Evolutionary conservation across 2,113 vertebrate genomes (phyloP).

Genomic region (Oophaga pumilio): DNA sequence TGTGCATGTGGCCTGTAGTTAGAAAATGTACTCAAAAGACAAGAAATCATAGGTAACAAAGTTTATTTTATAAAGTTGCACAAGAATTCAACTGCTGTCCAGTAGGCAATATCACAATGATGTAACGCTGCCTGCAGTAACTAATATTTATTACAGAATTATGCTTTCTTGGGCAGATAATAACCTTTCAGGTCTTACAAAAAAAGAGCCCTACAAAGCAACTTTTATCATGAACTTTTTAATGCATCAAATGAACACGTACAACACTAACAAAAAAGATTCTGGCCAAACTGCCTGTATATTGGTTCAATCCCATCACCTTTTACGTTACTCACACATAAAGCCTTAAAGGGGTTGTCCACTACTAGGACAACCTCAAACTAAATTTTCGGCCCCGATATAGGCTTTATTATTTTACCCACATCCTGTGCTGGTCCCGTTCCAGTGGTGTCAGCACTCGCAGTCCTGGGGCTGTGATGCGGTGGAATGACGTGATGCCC

Average conservation of each 20-base stretch:
- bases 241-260: not conserved
- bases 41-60: not conserved
- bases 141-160: not conserved
- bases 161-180: not conserved
- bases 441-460: too few species aligned
- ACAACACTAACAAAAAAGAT: not conserved
- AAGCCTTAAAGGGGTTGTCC: too few species aligned
- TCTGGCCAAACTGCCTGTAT: not conserved
- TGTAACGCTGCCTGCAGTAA: not conserved
- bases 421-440: too few species aligned
- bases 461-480: too few species aligned
- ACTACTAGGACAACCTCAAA: too few species aligned
- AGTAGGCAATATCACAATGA: not conserved
- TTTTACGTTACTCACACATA: not conserved
- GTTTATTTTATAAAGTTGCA: conserved; percentile 2
- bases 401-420: too few species aligned
- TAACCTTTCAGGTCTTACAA: not conserved
- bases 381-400: too few species aligned
- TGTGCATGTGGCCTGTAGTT: not conserved
- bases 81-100: not conserved
- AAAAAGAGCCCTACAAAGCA: not conserved
- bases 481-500: too few species aligned
- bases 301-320: conserved; percentile 10
- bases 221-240: not conserved
- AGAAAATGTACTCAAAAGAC: not conserved